A percentile compares a stretch with the other conserved stretches of the same genome.
phyloP scores from a whole-genome alignment of 2,888 invertebrate species.

The Pseudococcus jackbeardsleyi region DNA sequence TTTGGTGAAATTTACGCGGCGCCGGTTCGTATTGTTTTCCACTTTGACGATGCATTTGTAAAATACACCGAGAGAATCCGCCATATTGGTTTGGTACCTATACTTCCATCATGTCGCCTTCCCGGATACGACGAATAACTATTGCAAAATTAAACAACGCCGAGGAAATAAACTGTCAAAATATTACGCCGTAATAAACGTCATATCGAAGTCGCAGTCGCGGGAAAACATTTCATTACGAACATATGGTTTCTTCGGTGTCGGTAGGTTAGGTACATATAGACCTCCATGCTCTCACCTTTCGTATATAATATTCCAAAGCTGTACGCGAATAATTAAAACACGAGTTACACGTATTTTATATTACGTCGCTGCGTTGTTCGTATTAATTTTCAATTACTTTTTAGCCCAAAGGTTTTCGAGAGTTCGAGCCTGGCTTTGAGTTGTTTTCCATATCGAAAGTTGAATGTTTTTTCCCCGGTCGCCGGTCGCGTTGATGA shows the following conservation, averaged over 20 bases:
- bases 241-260: background rate
- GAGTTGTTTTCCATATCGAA: no score
- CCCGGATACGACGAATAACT: background rate
- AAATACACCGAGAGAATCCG: background rate
- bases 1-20: background rate
- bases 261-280: background rate
- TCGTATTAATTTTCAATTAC: conserved; percentile 1
- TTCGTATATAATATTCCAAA: background rate
- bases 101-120: no score
- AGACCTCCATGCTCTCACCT: background rate
- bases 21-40: background rate
- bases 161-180: conserved; percentile 12
- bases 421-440: background rate
- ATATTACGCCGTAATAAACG: conserved; percentile 42
- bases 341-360: background rate
- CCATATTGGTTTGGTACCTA: background rate
- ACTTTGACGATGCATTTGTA: conserved; percentile 1
- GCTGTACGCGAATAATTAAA: background rate
- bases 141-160: conserved; percentile 25
- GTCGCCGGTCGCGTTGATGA: background rate
- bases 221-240: conserved; percentile 33
- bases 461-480: no score
- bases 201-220: conserved; percentile 15
- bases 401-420: background rate
- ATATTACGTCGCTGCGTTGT: background rate